Base-by-base conservation (phyloP, 2,888 invertebrate genomes). In the Drosophila anomelani region DNA sequence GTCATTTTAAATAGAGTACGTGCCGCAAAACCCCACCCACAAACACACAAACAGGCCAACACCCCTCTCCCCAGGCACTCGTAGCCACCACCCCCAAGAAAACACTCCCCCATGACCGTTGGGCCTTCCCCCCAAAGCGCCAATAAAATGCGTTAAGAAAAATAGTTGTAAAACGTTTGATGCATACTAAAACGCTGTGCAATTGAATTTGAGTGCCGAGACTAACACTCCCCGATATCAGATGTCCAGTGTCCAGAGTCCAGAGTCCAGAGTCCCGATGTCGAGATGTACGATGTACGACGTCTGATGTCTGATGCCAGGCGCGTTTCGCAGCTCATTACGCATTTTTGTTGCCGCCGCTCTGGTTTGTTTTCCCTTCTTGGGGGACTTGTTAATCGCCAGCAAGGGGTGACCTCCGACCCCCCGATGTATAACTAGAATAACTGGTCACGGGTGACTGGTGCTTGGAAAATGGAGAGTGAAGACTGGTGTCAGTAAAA, bases 111-210 rank as follows among this genome's bases (percentile, higher is more conserved):
- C 34, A 34, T 23, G 59, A 17, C 66, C 44, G 17, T 15, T 51
- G 51, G 51, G 23, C 38, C 43, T 9, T 5, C 26, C 47, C 68
- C 85, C 89, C 86, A 70, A 59, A 80, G 87, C 88, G 78, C 76
- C 61, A 80, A 87, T 85, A 90, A 88, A 84, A 87, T 76, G 81
- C 81, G 80, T 78, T 80, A 90, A 89, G 89, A 90, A 90, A 89
- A 90, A 90, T 90, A 86, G 90, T 88, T 88, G 81, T 83, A 86
- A 86, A 88, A 90, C 90, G 90, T 74, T 83, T 81, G 85, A 83
- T 90, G 90, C 83, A 90, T 90, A 90, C 90, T 77, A 90, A 90
- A 90, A 88, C 70, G 63, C 77, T 81, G 26, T 84, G 78, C 84
- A 87, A 90, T 90, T 89, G 90, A 90, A 85, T 85, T 85, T 73